Evolutionary conservation across 1,140 invertebrate genomes (phyloP), one percentile per base, ranked within the genome.

Genomic region (Pseudomyrmex sp.): DNA sequence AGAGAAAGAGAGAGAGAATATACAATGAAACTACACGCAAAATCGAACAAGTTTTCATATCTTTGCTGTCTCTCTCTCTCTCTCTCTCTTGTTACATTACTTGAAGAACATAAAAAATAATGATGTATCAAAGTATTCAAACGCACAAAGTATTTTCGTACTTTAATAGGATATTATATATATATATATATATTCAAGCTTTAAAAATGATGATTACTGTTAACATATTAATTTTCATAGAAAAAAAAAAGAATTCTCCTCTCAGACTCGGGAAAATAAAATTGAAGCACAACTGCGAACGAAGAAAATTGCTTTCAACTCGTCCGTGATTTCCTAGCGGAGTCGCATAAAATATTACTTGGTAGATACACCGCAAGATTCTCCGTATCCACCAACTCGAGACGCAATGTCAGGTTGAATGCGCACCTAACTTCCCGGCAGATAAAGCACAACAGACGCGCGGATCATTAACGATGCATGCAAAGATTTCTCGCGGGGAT

Each of bases 271-370:
- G 54, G 54, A 4, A 79, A 79, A 70, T 70, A 79, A 79, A 79
- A 79, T 79, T 59, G 35, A 46, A 50, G 66, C 15, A 35, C 52
- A 58, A 18, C 54, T 59, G 20, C 54, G 23, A 7, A 35, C 18
- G 46, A 68, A 59, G 65, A 73, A 85, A 82, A 83, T 85, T 54
- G 58, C 79, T 48, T 44, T 73, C 72, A 62, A 68, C 83, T 66
- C 50, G 86, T 63, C 69, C 66, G 70, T 83, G 84, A 89, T 88
- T 89, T 89, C 87, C 87, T 89, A 83, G 79, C 48, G 87, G 79
- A 63, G 74, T 68, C 65, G 61, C 69, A 74, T 70, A 69, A 20
- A 59, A 63, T 72, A 72, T 62, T 76, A 74, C 84, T 77, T 70
- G 69, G 79, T 9, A 63, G 44, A 58, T 76, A 65, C 48, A 88